A percentile compares a stretch with the other conserved stretches of the same genome.
Evolutionary conservation across 2,888 invertebrate genomes (phyloP).

Genomic region (Celastrina argiolus): DNA sequence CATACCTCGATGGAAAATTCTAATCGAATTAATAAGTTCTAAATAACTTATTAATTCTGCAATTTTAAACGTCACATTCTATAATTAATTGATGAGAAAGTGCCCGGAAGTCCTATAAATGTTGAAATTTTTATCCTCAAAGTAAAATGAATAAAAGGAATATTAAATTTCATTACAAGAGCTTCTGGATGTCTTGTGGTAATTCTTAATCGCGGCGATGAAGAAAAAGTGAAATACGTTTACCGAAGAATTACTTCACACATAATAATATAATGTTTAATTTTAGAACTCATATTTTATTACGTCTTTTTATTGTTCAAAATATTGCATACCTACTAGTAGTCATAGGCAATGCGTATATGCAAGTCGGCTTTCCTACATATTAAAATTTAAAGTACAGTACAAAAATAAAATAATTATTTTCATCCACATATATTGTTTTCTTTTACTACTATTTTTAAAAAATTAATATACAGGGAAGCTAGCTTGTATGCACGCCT

Average conservation of each 20-base stretch:
- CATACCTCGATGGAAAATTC: background rate
- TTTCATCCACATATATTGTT: too few relatives aligned
- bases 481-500: too few relatives aligned
- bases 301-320: too few relatives aligned
- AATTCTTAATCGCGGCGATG: background rate
- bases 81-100: background rate
- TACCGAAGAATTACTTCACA: background rate
- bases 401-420: too few relatives aligned
- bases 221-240: background rate
- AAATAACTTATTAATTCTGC: background rate
- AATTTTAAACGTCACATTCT: background rate
- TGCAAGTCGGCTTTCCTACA: too few relatives aligned
- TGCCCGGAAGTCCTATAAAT: constrained; percentile 3
- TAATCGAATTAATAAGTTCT: background rate
- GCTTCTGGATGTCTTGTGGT: background rate
- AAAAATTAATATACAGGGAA: too few relatives aligned
- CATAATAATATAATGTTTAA: too few relatives aligned
- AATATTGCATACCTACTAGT: too few relatives aligned
- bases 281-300: too few relatives aligned
- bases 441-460: too few relatives aligned
- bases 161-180: constrained; percentile 18
- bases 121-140: constrained; percentile 4
- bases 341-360: too few relatives aligned
- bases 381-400: too few relatives aligned
- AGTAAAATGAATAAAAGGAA: background rate